phyloP scores from a whole-genome alignment of 2,113 vertebrate species.

The Alaudala cheleensis region DNA sequence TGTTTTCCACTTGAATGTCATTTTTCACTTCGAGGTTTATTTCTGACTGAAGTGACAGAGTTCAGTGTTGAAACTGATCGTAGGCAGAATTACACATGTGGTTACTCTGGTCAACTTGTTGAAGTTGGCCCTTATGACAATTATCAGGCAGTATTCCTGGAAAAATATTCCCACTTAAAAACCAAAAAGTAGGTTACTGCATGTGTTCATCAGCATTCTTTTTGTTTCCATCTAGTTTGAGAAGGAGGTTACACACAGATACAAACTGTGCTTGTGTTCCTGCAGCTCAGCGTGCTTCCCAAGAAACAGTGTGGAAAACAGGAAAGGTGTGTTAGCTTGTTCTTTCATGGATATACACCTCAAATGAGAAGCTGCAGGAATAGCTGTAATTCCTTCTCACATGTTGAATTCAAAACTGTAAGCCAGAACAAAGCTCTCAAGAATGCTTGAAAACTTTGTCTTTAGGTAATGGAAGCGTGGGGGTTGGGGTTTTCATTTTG shows the following conservation, averaged over 20 bases:
- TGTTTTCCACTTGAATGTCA: not conserved
- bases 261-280: not conserved
- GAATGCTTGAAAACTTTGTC: not conserved
- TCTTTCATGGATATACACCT: not conserved
- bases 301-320: not conserved
- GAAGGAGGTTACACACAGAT: not conserved
- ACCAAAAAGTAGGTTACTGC: not conserved
- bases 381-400: not conserved
- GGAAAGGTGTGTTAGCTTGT: not conserved
- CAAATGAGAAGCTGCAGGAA: not conserved
- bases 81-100: not conserved
- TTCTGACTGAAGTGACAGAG: not conserved
- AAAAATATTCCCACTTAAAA: accelerated
- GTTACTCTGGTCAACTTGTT: not conserved
- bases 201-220: not conserved
- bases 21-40: not conserved
- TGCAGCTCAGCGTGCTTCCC: not conserved
- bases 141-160: not conserved
- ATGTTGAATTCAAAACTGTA: not conserved
- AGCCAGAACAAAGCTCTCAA: not conserved
- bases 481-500: not conserved
- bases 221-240: not conserved
- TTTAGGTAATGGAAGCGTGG: not conserved
- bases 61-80: not conserved
- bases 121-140: not conserved